A percentile compares a stretch with the other conserved stretches of the same genome.
Conservation (phyloP, 2,888 invertebrate species). For the Halictus ligatus region DNA sequence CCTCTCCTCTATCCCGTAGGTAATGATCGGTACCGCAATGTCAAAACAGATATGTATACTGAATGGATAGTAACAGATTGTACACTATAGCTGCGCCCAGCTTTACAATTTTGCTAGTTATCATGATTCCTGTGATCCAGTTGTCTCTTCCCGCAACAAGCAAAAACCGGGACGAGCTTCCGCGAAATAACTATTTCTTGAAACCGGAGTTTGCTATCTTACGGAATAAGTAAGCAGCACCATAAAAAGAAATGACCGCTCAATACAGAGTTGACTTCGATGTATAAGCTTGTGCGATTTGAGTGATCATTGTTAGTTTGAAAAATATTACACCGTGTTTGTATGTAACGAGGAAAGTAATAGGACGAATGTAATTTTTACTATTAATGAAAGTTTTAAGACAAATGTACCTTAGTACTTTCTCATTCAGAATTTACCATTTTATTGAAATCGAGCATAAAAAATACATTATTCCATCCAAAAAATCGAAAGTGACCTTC, state of each 20-base stretch:
- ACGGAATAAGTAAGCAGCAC: background rate
- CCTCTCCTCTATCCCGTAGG: background rate
- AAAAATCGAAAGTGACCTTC: too few species aligned
- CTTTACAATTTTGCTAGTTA: slow-evolving; percentile 34
- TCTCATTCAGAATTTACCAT: too few species aligned
- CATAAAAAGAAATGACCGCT: background rate
- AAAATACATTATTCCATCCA: too few species aligned
- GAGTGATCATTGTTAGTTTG: background rate
- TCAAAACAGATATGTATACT: slow-evolving; percentile 26
- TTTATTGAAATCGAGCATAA: too few species aligned
- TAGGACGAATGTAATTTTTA: too few species aligned
- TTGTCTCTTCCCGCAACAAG: background rate
- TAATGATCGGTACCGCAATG: slow-evolving; percentile 51
- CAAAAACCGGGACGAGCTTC: slow-evolving; percentile 10
- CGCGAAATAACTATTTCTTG: background rate
- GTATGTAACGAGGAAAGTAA: background rate
- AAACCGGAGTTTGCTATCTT: background rate
- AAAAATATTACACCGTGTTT: background rate
- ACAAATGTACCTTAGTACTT: too few species aligned
- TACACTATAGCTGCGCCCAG: background rate
- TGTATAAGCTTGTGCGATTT: background rate
- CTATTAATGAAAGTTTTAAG: too few species aligned
- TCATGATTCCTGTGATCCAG: slow-evolving; percentile 14
- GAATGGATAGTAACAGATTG: slow-evolving; percentile 19
- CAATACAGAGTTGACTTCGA: background rate